Percentiles rank a stretch among this genome's conserved stretches.
Evolutionary conservation across 2,113 vertebrate genomes (phyloP).

Genomic region (Cisticola juncidis): DNA sequence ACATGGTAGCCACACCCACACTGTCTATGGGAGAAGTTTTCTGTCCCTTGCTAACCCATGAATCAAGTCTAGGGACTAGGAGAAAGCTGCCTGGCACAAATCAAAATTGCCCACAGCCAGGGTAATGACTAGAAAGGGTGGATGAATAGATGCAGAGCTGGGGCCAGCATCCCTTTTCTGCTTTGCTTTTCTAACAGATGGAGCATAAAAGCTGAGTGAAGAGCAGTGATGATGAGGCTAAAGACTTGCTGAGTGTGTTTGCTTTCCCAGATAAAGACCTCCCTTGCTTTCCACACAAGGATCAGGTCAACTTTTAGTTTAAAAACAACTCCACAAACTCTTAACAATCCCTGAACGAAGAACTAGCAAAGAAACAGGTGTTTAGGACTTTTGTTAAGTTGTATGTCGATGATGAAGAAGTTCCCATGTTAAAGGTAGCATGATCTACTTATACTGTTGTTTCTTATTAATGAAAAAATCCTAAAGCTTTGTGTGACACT

Average conservation of each 20-base stretch:
- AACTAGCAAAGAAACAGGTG: not conserved
- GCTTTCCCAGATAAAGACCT: not conserved
- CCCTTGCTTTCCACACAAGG: not conserved
- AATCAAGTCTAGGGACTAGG: not conserved
- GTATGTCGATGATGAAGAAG: not conserved
- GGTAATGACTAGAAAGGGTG: not conserved
- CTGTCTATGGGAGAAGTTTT: not conserved
- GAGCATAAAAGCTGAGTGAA: not conserved
- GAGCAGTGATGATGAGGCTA: not conserved
- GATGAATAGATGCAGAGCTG: not conserved
- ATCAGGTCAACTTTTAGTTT: not conserved
- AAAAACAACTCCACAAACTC: not conserved
- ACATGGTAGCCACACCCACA: not conserved
- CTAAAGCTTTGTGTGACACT: not conserved
- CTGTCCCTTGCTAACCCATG: not conserved
- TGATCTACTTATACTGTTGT: not conserved
- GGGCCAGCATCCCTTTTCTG: not conserved
- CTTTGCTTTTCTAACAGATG: not conserved
- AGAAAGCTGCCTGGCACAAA: not conserved
- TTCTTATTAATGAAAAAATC: not conserved
- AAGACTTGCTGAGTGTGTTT: not conserved
- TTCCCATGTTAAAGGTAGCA: not conserved
- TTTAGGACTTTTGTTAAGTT: not conserved
- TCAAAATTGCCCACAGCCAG: not conserved
- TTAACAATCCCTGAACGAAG: not conserved